Conservation (phyloP, 1,140 invertebrate species). For the Dreissena polymorpha region DNA sequence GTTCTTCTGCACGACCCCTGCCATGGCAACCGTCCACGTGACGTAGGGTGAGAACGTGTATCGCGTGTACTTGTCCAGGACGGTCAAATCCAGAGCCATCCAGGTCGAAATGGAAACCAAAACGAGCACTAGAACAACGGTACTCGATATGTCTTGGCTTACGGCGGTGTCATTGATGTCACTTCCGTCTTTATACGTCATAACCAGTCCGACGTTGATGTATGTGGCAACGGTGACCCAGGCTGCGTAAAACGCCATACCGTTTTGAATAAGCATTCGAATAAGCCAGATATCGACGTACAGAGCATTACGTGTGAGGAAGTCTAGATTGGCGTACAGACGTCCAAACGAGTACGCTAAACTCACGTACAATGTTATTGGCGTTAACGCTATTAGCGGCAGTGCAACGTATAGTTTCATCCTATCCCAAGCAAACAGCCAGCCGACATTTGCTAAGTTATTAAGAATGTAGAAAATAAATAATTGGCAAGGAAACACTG, state of each 20-base stretch:
- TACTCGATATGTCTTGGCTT: slow-evolving; percentile 53
- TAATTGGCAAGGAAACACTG: slow-evolving; percentile 58
- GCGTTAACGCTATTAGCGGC: slow-evolving; percentile 58
- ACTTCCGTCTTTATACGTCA: slow-evolving; percentile 63
- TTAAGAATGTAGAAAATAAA: slow-evolving; percentile 65
- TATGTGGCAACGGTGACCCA: slow-evolving; percentile 75
- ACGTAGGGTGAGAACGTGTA: slow-evolving; percentile 73
- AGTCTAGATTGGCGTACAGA: slow-evolving; percentile 57
- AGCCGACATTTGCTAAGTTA: slow-evolving; percentile 66
- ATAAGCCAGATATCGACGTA: slow-evolving; percentile 69
- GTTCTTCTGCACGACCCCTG: slow-evolving; percentile 66
- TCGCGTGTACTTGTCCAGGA: slow-evolving; percentile 70
- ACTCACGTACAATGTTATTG: slow-evolving; percentile 65
- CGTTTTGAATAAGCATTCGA: slow-evolving; percentile 74
- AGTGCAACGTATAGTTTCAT: slow-evolving; percentile 55
- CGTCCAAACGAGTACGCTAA: slow-evolving; percentile 61
- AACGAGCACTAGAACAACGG: slow-evolving; percentile 61
- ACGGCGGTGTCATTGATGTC: slow-evolving; percentile 51
- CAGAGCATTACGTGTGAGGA: slow-evolving; percentile 56
- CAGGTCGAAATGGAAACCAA: slow-evolving; percentile 59
- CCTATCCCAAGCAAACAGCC: slow-evolving; percentile 75
- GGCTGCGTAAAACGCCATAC: slow-evolving; percentile 74
- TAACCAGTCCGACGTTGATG: slow-evolving; percentile 69
- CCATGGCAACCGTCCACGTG: slow-evolving; percentile 65
- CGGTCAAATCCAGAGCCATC: slow-evolving; percentile 66